Conservation (phyloP, 2,888 invertebrate genomes). For the Agrilus biguttatus region DNA sequence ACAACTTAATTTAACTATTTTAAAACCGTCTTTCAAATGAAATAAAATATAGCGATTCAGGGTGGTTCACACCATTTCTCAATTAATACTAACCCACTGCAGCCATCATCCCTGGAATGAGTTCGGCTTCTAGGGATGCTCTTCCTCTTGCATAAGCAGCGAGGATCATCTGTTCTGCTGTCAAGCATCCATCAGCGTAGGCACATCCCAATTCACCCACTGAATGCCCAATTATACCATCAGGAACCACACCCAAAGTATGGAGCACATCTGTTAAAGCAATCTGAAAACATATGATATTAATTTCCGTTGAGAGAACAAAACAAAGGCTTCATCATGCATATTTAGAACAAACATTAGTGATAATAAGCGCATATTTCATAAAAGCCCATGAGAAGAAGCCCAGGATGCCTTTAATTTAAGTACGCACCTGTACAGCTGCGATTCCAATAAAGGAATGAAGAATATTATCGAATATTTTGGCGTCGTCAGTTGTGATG, state of each 20-base stretch:
- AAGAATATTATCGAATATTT: slow-evolving; percentile 48
- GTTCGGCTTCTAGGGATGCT: slow-evolving; percentile 53
- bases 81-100: slow-evolving; percentile 46
- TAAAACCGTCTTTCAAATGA: too few species aligned
- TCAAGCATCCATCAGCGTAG: slow-evolving; percentile 86
- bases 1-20: background rate
- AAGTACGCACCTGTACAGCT: slow-evolving; percentile 38
- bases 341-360: too few species aligned
- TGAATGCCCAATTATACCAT: slow-evolving; percentile 75
- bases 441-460: slow-evolving; percentile 62
- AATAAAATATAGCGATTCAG: too few species aligned
- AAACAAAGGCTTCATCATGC: too few species aligned
- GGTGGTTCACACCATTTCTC: too few species aligned
- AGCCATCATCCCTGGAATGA: slow-evolving; percentile 75
- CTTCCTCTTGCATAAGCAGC: slow-evolving; percentile 72
- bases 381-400: background rate
- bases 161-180: slow-evolving; percentile 73
- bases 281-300: slow-evolving; percentile 15
- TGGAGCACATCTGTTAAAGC: slow-evolving; percentile 41
- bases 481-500: slow-evolving; percentile 39
- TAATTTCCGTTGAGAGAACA: background rate
- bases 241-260: slow-evolving; percentile 46
- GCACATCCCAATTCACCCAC: slow-evolving; percentile 92
- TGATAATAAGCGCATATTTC: too few species aligned
- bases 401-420: slow-evolving; percentile 1